Conservation (phyloP, 2,113 vertebrate genomes). For the Eubucco bourcierii region DNA sequence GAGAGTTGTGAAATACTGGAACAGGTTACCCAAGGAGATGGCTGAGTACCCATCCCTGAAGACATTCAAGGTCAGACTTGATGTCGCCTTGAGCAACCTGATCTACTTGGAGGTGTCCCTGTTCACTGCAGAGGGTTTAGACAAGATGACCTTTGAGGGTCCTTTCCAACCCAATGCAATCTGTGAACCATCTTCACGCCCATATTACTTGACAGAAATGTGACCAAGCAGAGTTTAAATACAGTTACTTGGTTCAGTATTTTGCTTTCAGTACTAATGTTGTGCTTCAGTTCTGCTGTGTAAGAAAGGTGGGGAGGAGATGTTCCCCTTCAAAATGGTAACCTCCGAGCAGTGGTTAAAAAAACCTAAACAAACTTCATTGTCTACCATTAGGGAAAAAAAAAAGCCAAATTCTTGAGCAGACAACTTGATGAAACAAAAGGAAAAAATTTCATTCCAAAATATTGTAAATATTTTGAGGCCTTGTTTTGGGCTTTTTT, state of each 20-base stretch:
- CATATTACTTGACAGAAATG: background rate
- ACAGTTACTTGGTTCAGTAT: background rate
- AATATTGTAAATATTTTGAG: background rate
- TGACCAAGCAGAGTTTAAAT: background rate
- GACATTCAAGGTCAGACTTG: no score
- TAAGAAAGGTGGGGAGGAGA: background rate
- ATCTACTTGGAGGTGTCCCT: no score
- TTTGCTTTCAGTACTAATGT: background rate
- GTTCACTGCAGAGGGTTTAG: no score
- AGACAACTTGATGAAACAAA: background rate
- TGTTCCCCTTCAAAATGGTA: background rate
- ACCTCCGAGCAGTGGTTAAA: background rate
- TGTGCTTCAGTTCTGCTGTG: background rate
- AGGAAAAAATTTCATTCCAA: background rate
- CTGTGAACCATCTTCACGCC: background rate
- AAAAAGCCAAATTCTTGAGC: background rate
- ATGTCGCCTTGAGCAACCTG: no score
- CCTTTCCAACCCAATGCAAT: no score
- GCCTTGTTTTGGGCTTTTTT: background rate
- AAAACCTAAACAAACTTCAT: background rate
- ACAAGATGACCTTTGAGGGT: no score
- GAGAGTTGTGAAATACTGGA: no score
- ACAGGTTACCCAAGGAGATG: no score
- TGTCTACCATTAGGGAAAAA: background rate
- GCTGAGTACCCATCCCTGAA: no score